phyloP scores from a whole-genome alignment of 2,113 vertebrate genomes.

The Hippocampus barbouri region DNA sequence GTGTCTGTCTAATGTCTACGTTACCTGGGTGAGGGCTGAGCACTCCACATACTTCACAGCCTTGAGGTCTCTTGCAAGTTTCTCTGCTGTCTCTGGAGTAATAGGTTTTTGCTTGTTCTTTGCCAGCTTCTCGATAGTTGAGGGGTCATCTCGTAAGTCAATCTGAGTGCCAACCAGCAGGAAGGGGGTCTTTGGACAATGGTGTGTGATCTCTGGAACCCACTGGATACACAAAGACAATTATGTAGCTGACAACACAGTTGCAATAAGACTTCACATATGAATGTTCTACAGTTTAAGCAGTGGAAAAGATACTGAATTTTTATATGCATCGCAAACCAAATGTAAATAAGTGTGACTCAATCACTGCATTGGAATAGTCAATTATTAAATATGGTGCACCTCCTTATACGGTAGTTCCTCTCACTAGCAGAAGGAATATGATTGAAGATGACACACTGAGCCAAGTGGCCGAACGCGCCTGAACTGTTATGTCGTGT shows the following conservation, averaged over 20 bases:
- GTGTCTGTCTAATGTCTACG: neutral
- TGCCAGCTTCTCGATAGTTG: constrained; percentile 98
- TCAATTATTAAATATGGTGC: no score
- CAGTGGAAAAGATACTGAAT: no score
- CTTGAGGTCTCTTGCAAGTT: constrained; percentile 95
- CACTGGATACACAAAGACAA: constrained; percentile 72
- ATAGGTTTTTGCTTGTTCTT: constrained; percentile 99
- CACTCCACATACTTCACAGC: constrained; percentile 99
- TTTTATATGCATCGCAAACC: no score
- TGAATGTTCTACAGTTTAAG: neutral
- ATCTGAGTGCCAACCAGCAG: constrained; percentile 98
- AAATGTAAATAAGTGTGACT: no score
- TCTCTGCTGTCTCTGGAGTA: constrained; percentile 95
- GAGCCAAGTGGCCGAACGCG: no score
- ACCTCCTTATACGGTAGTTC: no score
- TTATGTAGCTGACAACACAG: neutral
- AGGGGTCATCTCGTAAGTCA: constrained; percentile 95
- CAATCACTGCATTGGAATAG: no score
- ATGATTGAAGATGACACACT: no score
- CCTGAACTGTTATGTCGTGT: no score
- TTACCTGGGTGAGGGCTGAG: constrained; percentile 97
- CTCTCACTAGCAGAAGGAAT: no score
- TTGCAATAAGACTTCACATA: neutral
- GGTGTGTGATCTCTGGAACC: constrained; percentile 87
- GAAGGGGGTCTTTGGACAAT: constrained; percentile 96